Percentiles rank a stretch among this genome's conserved stretches.
These are phyloP conservation scores for Sylvia atricapilla DNA, from an alignment of 2,113 vertebrate species.

Conservation along the genomic window DNA sequence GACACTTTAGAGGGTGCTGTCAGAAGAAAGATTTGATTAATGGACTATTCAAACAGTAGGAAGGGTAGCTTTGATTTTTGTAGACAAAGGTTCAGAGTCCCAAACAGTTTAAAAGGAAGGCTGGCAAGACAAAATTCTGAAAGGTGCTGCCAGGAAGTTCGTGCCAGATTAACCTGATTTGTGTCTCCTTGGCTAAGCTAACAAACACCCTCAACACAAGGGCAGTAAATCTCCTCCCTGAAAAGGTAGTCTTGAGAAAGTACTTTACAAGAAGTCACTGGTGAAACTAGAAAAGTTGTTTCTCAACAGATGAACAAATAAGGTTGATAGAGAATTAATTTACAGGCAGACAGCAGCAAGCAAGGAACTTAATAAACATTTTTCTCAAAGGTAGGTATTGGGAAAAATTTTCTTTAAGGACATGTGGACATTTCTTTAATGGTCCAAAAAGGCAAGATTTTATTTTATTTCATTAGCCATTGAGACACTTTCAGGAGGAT, in stretches of 20 bases:
- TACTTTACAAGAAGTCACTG: not conserved
- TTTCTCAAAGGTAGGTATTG: not conserved
- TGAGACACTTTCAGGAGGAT: not conserved
- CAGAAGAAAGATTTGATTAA: not conserved
- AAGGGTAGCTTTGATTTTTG: slow-evolving; percentile 12
- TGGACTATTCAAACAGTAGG: not conserved
- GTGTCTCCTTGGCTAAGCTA: not conserved
- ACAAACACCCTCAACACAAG: not conserved
- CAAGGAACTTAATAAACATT: not conserved
- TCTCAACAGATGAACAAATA: not conserved
- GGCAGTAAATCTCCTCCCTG: slow-evolving; percentile 5
- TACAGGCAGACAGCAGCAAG: not conserved
- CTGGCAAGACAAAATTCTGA: not conserved
- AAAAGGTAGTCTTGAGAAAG: not conserved
- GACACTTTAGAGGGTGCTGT: not conserved
- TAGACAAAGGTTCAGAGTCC: not conserved
- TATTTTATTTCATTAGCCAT: not conserved
- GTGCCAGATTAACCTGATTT: not conserved
- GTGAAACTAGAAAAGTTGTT: not conserved
- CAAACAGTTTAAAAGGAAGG: not conserved
- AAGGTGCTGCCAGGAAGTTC: not conserved
- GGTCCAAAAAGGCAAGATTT: not conserved
- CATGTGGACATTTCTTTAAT: not conserved
- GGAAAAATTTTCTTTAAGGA: not conserved
- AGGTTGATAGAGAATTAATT: not conserved